Percentiles rank a stretch among this genome's conserved stretches.
These are phyloP conservation scores for Cladopsammia gracilis DNA, from an alignment of 64 coral and sea anemone species.

Conservation along the genomic window DNA sequence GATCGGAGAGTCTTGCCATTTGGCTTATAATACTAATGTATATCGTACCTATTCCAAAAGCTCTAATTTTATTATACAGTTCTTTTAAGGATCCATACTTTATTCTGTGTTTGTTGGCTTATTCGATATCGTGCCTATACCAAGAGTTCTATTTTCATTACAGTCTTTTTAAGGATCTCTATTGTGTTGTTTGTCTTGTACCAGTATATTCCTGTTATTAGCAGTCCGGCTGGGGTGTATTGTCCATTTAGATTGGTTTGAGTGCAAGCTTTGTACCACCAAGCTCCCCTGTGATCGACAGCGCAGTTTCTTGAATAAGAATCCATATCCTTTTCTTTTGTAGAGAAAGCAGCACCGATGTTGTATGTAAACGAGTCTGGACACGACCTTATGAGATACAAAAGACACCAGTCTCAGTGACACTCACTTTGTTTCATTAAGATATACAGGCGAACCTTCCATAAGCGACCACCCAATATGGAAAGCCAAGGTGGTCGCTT, in stretches of 20 bases:
- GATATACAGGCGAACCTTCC: too few species aligned
- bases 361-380: background rate
- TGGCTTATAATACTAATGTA: too few species aligned
- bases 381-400: background rate
- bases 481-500: too few species aligned
- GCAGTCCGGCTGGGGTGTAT: background rate
- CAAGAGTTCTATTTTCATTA: background rate
- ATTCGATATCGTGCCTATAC: background rate
- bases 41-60: too few species aligned
- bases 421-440: too few species aligned
- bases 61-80: too few species aligned
- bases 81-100: too few species aligned
- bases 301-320: background rate
- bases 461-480: too few species aligned
- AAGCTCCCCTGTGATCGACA: background rate
- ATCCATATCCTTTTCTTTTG: background rate
- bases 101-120: too few species aligned
- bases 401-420: background rate
- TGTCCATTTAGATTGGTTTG: conserved; percentile 9
- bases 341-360: background rate
- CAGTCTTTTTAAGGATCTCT: background rate
- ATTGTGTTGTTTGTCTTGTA: background rate
- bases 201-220: conserved; percentile 26
- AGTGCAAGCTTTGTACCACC: conserved; percentile 20
- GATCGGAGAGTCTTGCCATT: too few species aligned